A percentile compares a stretch with the other conserved stretches of the same genome.
These are phyloP conservation scores for Colletes collaris DNA, from an alignment of 2,888 invertebrate species.

Conservation along the genomic window DNA sequence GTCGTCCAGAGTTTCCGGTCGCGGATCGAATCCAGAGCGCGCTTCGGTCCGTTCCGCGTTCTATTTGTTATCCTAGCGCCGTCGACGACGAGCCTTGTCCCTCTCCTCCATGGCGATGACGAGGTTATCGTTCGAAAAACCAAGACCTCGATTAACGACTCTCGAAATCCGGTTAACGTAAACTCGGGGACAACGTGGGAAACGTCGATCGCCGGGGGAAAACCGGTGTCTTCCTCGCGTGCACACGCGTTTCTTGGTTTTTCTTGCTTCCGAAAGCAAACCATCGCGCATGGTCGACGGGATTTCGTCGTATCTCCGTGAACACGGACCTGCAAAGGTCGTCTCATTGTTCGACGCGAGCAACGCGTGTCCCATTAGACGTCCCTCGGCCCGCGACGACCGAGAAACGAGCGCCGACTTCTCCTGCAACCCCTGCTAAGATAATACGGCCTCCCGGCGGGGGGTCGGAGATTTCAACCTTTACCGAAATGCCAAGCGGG, in stretches of 20 bases:
- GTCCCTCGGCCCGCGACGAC: slow-evolving; percentile 45
- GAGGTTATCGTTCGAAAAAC: slow-evolving; percentile 14
- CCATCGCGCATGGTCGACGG: no score
- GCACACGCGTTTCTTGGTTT: no score
- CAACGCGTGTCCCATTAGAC: slow-evolving; percentile 54
- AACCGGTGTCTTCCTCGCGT: background rate
- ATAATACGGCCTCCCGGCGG: slow-evolving; percentile 71
- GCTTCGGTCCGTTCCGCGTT: slow-evolving; percentile 34
- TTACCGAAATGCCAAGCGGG: slow-evolving; percentile 79
- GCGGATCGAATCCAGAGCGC: slow-evolving; percentile 71
- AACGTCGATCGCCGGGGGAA: slow-evolving; percentile 18
- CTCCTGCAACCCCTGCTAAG: slow-evolving; percentile 69
- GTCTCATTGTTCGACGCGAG: slow-evolving; percentile 73
- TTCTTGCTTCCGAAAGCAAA: no score
- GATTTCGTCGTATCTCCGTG: no score
- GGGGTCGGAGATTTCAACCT: slow-evolving; percentile 75
- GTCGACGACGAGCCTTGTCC: background rate
- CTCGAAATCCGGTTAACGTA: slow-evolving; percentile 39
- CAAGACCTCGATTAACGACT: slow-evolving; percentile 22
- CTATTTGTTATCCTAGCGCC: slow-evolving; percentile 64
- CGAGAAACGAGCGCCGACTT: slow-evolving; percentile 61
- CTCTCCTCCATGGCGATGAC: slow-evolving; percentile 43
- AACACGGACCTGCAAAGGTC: slow-evolving; percentile 66
- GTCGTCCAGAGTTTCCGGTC: slow-evolving; percentile 71
- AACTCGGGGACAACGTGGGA: slow-evolving; percentile 57